These are phyloP conservation scores for Antechinus stuartii DNA, from an alignment of 2,113 vertebrate genomes.

Conservation along the genomic window DNA sequence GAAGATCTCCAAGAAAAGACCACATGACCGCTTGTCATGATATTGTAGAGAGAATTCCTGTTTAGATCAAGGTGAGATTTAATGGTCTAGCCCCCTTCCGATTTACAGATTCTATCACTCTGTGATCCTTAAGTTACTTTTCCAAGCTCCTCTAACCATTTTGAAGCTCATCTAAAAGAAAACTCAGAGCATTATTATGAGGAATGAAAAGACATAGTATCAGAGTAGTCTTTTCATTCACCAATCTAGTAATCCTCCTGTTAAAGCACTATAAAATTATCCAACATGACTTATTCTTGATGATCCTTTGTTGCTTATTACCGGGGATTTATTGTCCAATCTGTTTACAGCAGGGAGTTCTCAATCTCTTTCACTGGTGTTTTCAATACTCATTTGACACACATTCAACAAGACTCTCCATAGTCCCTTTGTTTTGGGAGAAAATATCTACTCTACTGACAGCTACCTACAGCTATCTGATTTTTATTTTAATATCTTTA, in stretches of 20 bases:
- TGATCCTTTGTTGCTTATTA: conserved; percentile 57
- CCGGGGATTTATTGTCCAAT: neutral
- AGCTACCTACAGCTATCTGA: neutral
- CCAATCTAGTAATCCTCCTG: conserved; percentile 58
- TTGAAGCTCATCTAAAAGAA: neutral
- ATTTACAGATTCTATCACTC: neutral
- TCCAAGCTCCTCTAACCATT: neutral
- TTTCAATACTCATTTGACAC: conserved; percentile 20
- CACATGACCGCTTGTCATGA: neutral
- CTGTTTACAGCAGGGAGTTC: conserved; percentile 25
- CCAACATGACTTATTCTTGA: conserved; percentile 41
- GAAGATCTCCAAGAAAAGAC: neutral
- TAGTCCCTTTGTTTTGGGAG: neutral
- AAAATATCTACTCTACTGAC: neutral
- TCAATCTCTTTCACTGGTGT: neutral
- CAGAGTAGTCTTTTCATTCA: conserved; percentile 50
- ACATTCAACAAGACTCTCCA: neutral
- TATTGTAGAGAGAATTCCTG: neutral
- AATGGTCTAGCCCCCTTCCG: neutral
- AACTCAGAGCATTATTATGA: neutral
- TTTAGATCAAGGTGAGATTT: neutral
- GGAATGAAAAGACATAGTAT: conserved; percentile 13
- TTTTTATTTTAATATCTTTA: conserved; percentile 14
- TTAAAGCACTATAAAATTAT: conserved; percentile 61
- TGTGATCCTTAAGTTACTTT: neutral